Evolutionary conservation across 2,888 invertebrate genomes (phyloP).

Genomic region (Itoplectis maculator): DNA sequence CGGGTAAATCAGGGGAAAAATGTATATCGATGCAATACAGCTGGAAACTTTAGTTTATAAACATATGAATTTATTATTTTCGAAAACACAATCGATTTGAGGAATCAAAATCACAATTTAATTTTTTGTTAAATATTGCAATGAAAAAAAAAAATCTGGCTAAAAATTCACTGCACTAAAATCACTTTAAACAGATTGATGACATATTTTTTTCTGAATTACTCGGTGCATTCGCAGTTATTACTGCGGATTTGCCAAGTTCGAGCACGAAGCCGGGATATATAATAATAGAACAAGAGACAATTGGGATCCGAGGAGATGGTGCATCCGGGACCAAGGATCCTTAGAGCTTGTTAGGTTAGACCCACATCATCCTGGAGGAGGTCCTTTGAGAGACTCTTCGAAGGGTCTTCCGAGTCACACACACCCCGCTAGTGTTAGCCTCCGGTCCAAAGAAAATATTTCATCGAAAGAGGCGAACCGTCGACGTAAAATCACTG

Average conservation of each 20-base stretch:
- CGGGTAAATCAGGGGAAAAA: slow-evolving; percentile 18
- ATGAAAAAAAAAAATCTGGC: not conserved
- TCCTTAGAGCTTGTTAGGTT: slow-evolving; percentile 59
- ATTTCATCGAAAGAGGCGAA: slow-evolving; percentile 21
- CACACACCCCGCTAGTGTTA: slow-evolving; percentile 4
- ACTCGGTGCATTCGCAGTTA: slow-evolving; percentile 23
- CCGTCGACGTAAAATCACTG: slow-evolving; percentile 34
- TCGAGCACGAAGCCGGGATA: slow-evolving; percentile 17
- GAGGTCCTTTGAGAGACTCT: slow-evolving; percentile 37
- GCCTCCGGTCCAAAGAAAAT: slow-evolving; percentile 30
- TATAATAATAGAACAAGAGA: slow-evolving; percentile 13
- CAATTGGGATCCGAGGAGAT: slow-evolving; percentile 30
- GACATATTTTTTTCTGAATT: slow-evolving; percentile 16
- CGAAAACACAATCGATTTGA: not conserved
- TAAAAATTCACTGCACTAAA: not conserved
- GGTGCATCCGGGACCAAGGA: slow-evolving; percentile 36
- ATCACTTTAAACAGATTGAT: not conserved
- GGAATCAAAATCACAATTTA: not conserved
- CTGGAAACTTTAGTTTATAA: not conserved
- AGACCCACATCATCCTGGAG: slow-evolving; percentile 24
- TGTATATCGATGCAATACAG: too few relatives aligned
- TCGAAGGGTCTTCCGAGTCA: slow-evolving; percentile 51
- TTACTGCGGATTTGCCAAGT: not conserved
- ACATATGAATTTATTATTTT: not conserved
- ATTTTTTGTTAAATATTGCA: too few relatives aligned